These are phyloP conservation scores for Cremastobaeus sp. DNA, from an alignment of 2,888 invertebrate species.

Conservation along the genomic window DNA sequence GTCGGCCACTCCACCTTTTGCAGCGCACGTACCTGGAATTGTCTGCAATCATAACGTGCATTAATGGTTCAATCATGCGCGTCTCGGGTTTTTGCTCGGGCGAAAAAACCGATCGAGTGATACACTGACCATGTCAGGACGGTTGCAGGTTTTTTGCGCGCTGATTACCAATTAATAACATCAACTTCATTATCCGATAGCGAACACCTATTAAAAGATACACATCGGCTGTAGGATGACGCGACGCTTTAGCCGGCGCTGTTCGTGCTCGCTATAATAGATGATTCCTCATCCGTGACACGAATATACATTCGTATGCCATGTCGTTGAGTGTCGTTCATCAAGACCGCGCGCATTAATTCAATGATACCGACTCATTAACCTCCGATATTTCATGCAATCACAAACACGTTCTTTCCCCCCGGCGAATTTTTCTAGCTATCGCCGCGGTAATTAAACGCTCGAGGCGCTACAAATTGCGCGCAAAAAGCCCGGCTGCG, in stretches of 20 bases:
- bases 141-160: slow-evolving; percentile 21
- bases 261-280: slow-evolving; percentile 41
- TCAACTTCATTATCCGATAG: slow-evolving; percentile 53
- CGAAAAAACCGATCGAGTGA: too few species aligned
- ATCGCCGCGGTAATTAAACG: neutral
- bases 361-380: slow-evolving; percentile 47
- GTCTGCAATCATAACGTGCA: too few species aligned
- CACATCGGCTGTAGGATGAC: slow-evolving; percentile 46
- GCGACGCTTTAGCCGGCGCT: slow-evolving; percentile 46
- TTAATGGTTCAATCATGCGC: too few species aligned
- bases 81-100: too few species aligned
- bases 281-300: slow-evolving; percentile 57
- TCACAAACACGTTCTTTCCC: neutral
- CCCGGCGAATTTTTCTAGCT: neutral
- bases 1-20: too few species aligned
- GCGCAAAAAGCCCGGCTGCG: too few species aligned
- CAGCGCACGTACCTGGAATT: too few species aligned
- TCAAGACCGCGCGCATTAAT: slow-evolving; percentile 33
- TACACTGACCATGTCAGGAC: neutral
- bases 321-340: slow-evolving; percentile 37
- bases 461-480: too few species aligned
- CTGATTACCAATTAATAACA: slow-evolving; percentile 49
- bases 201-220: slow-evolving; percentile 56
- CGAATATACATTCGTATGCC: slow-evolving; percentile 37
- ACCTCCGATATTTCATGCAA: slow-evolving; percentile 11